Evolutionary conservation across 2,113 vertebrate genomes (phyloP).

Genomic region (Mesoclemmys tuberculata): DNA sequence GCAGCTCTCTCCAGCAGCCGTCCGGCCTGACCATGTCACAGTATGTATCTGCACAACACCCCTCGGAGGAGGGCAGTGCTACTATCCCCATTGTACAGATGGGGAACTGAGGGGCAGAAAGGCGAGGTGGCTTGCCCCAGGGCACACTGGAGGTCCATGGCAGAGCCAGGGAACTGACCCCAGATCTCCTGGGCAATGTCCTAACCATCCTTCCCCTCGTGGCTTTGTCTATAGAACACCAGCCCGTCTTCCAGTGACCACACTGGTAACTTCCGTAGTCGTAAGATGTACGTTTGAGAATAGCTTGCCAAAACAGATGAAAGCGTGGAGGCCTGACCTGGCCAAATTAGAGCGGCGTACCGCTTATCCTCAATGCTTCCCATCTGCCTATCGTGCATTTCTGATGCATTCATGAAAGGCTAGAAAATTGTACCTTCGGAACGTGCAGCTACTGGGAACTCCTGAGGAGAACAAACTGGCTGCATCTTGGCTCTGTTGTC

Average conservation of each 20-base stretch:
- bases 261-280: neutral
- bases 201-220: neutral
- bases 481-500: neutral
- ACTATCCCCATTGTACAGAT: neutral
- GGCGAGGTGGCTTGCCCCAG: too few species aligned
- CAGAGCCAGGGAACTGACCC: too few species aligned
- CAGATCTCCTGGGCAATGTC: too few species aligned
- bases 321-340: neutral
- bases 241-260: neutral
- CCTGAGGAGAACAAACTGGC: neutral
- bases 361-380: neutral
- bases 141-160: too few species aligned
- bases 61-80: neutral
- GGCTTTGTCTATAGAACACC: neutral
- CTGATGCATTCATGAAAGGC: neutral
- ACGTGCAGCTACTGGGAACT: neutral
- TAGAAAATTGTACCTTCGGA: neutral
- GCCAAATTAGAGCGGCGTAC: fast-evolving
- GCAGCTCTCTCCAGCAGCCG: too few species aligned
- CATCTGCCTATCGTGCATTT: fast-evolving
- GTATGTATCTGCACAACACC: neutral
- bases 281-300: neutral
- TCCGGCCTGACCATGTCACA: too few species aligned
- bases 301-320: neutral
- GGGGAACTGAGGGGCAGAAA: too few species aligned